phyloP scores from a whole-genome alignment of 1,140 invertebrate genomes.

The Drosophila albomicans region DNA sequence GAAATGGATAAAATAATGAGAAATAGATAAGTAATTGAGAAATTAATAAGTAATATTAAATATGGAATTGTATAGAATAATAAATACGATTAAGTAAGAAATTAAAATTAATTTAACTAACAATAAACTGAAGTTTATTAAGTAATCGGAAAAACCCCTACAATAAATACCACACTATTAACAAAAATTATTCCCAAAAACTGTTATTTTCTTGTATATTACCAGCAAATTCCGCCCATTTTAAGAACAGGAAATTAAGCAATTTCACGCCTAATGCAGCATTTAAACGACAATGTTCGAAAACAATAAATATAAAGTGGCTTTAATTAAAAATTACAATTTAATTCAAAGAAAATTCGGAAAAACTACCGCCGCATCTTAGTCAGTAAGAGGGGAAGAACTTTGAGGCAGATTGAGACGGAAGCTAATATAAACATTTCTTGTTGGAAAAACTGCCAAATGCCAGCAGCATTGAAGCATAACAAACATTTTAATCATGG shows the following conservation, averaged over 20 bases:
- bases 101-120: no score
- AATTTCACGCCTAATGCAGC: conserved; percentile 71
- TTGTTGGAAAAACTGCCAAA: conserved; percentile 22
- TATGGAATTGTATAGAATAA: no score
- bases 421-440: conserved; percentile 55
- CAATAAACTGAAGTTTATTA: no score
- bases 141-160: no score
- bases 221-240: not conserved
- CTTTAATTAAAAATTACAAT: conserved; percentile 80
- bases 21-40: no score
- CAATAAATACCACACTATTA: no score
- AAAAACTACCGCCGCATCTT: conserved; percentile 18
- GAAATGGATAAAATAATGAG: no score
- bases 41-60: no score
- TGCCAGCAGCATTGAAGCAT: conserved; percentile 67
- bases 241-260: conserved; percentile 67
- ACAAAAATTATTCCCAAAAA: not conserved
- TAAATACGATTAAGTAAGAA: no score
- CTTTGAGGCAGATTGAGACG: not conserved
- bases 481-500: conserved; percentile 74
- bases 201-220: not conserved
- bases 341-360: conserved; percentile 60
- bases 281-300: conserved; percentile 41
- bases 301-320: conserved; percentile 69
- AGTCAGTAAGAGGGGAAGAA: not conserved